Evolutionary conservation across 2,888 invertebrate genomes (phyloP), one percentile per base, ranked within the genome.

Genomic region (Urechis unicinctus): DNA sequence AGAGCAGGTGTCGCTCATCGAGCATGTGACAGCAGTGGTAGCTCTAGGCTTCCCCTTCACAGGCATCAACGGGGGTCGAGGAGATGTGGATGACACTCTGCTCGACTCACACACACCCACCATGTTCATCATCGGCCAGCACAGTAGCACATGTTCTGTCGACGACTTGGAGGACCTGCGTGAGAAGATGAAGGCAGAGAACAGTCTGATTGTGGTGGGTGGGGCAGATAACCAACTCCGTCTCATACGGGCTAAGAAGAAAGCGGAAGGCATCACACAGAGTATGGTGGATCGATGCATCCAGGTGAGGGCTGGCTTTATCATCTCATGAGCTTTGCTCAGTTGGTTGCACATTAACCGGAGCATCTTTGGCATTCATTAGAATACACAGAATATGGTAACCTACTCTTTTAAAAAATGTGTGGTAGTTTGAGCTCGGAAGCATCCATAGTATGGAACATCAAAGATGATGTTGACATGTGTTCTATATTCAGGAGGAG

Each of bases 41-140:
- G 88, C 88, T 69, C 79, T 90, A 60, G 89, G 89, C 0, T 89
- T 90, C 72, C 88, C 89, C 0, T 82, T 86, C 56, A 82, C 83
- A 61, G 88, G 88, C 0, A 82, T 86, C 0, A 85, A 85, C 66
- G 89, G 89, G 4, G 81, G 81, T 59, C 81, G 89, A 50, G 89
- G 89, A 2, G 84, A 86, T 55, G 85, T 88, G 0, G 88, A 89
- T 66, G 90, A 90, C 75, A 83, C 83, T 2, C 74, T 90, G 31
- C 76, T 89, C 63, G 88, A 88, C 64, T 80, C 86, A 47, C 84
- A 84, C 64, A 84, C 85, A 54, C 89, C 90, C 0, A 84, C 86
- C 5, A 79, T 90, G 66, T 91, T 91, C 79, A 83, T 89, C 0
- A 83, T 88, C 60, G 90, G 91, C 2, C 87, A 90, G 71, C 84